These are phyloP conservation scores for Ophion ventricosus DNA, from an alignment of 2,888 invertebrate species.

Conservation along the genomic window DNA sequence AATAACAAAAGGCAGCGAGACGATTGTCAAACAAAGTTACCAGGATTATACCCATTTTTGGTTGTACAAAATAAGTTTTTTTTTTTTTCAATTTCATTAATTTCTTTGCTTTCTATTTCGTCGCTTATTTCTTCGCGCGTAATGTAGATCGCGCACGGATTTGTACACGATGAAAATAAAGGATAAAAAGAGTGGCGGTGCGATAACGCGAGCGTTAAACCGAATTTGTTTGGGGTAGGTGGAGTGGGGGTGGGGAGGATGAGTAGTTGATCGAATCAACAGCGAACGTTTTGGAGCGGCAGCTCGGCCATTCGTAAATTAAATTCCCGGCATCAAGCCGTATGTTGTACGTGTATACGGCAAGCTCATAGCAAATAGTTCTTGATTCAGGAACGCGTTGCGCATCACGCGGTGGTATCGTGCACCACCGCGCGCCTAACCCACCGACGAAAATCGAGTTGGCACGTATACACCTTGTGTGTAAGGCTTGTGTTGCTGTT, in stretches of 20 bases:
- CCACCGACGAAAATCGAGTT: slow-evolving; percentile 61
- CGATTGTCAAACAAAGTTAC: not conserved
- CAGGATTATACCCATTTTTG: not conserved
- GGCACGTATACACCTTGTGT: slow-evolving; percentile 40
- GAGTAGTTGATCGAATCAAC: slow-evolving; percentile 61
- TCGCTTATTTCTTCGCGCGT: not conserved
- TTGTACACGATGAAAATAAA: slow-evolving; percentile 19
- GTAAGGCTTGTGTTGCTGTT: slow-evolving; percentile 48
- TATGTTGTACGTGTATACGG: slow-evolving; percentile 19
- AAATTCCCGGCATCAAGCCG: slow-evolving; percentile 57
- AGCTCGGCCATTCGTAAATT: slow-evolving; percentile 61
- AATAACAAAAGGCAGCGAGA: too few species aligned
- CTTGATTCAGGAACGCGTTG: slow-evolving; percentile 58
- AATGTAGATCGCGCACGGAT: slow-evolving; percentile 2
- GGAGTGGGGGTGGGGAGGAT: not conserved
- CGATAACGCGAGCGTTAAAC: slow-evolving; percentile 60
- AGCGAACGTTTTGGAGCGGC: slow-evolving; percentile 51
- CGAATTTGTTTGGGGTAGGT: slow-evolving; percentile 37
- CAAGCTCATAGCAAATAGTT: slow-evolving; percentile 59
- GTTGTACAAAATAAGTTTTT: not conserved
- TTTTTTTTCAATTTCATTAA: not conserved
- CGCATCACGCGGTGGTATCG: slow-evolving; percentile 53
- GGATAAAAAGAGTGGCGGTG: slow-evolving; percentile 18
- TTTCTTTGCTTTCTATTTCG: not conserved
- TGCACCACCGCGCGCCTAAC: slow-evolving; percentile 41